phyloP scores from a whole-genome alignment of 1,140 invertebrate genomes.

The Calycopis cecrops region DNA sequence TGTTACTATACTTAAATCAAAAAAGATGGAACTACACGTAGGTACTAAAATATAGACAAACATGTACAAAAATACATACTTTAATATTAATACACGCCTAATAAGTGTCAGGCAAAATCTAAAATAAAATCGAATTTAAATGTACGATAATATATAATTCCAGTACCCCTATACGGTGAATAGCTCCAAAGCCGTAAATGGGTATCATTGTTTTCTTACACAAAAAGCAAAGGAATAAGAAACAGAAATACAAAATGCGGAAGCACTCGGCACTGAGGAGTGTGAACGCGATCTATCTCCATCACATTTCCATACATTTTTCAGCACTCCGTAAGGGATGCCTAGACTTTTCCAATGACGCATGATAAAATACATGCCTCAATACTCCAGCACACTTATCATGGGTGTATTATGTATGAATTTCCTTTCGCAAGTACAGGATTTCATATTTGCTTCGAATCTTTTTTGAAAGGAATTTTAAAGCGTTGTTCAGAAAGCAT shows the following conservation, averaged over 20 bases:
- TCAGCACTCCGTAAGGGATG: conserved; percentile 37
- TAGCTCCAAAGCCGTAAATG: no score
- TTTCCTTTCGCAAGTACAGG: conserved; percentile 2
- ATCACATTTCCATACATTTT: conserved; percentile 61
- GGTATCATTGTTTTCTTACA: not conserved
- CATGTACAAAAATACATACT: no score
- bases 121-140: no score
- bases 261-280: conserved; percentile 39
- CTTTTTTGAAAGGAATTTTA: conserved; percentile 5
- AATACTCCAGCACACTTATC: conserved; percentile 16
- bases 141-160: no score
- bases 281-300: conserved; percentile 55
- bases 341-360: conserved; percentile 25
- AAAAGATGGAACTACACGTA: no score
- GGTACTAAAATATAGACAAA: no score
- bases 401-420: conserved; percentile 21
- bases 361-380: conserved; percentile 30
- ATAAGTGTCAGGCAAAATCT: no score
- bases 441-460: conserved; percentile 1
- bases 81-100: no score
- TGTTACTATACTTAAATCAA: no score
- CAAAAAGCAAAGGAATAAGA: conserved; percentile 32
- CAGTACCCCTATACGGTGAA: no score
- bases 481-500: not conserved
- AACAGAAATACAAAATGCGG: conserved; percentile 25